phyloP scores from a whole-genome alignment of 2,888 invertebrate species.

The Lycocerus yunnanus region DNA sequence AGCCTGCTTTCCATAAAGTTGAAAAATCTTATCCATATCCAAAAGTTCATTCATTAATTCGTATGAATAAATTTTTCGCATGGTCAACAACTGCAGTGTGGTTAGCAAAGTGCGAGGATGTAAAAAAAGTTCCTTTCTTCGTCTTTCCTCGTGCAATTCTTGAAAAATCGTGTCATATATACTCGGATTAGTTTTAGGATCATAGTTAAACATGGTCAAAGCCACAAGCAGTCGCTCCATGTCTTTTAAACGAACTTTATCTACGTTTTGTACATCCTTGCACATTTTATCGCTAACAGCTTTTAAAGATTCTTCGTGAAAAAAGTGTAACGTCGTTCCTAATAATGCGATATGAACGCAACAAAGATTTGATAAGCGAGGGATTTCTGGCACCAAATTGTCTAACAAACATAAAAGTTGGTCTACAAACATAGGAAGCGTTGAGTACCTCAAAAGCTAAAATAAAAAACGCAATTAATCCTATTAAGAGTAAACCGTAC shows the following conservation, averaged over 20 bases:
- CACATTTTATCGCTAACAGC: constrained; percentile 61
- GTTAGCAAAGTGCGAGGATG: constrained; percentile 66
- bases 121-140: constrained; percentile 61
- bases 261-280: constrained; percentile 51
- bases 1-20: constrained; percentile 58
- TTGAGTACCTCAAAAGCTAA: constrained; percentile 63
- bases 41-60: constrained; percentile 65
- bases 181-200: constrained; percentile 58
- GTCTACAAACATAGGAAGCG: constrained; percentile 53
- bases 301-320: constrained; percentile 56
- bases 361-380: constrained; percentile 63
- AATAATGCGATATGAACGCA: constrained; percentile 70
- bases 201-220: constrained; percentile 65
- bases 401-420: constrained; percentile 61
- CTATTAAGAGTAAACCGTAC: not conserved
- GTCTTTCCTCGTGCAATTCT: constrained; percentile 59
- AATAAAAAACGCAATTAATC: constrained; percentile 29
- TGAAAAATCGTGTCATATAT: constrained; percentile 55
- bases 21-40: constrained; percentile 61
- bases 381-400: constrained; percentile 60
- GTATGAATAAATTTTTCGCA: constrained; percentile 61
- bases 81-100: constrained; percentile 65
- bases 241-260: constrained; percentile 65
- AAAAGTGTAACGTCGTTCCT: constrained; percentile 60
- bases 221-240: constrained; percentile 71